These are phyloP conservation scores for Spodoptera picta DNA, from an alignment of 2,888 invertebrate genomes.

Conservation along the genomic window DNA sequence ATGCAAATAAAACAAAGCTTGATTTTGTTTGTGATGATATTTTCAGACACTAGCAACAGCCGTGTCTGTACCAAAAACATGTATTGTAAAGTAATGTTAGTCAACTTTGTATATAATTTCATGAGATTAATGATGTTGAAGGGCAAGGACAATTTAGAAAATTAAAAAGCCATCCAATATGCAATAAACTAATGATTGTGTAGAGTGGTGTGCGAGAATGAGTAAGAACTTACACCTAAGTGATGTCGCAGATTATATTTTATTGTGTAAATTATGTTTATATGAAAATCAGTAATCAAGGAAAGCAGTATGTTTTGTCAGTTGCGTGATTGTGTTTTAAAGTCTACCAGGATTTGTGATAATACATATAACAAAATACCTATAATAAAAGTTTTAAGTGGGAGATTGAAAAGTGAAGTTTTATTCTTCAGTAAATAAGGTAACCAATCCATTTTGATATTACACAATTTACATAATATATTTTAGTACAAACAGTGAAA, in stretches of 20 bases:
- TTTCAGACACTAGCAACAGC: constrained; percentile 65
- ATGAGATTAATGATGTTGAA: constrained; percentile 85
- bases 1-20: constrained; percentile 73
- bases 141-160: constrained; percentile 83
- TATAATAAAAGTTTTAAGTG: constrained; percentile 90
- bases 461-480: constrained; percentile 48
- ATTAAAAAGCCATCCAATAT: constrained; percentile 87
- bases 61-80: constrained; percentile 73
- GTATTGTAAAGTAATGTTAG: constrained; percentile 86
- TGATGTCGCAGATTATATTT: constrained; percentile 86
- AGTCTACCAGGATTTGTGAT: constrained; percentile 93
- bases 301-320: constrained; percentile 87
- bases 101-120: constrained; percentile 88
- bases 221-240: constrained; percentile 84
- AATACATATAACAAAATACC: constrained; percentile 91
- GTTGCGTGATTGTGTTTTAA: constrained; percentile 91
- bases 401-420: constrained; percentile 88
- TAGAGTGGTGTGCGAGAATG: constrained; percentile 83
- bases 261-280: constrained; percentile 89
- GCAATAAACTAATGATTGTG: constrained; percentile 87
- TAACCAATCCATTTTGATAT: constrained; percentile 69
- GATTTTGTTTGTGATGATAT: constrained; percentile 72
- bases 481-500: constrained; percentile 47
- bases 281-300: constrained; percentile 87
- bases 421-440: constrained; percentile 83